Conservation (phyloP, 2,797 vertebrate species). For the Pseudocheirus occidentalis region DNA sequence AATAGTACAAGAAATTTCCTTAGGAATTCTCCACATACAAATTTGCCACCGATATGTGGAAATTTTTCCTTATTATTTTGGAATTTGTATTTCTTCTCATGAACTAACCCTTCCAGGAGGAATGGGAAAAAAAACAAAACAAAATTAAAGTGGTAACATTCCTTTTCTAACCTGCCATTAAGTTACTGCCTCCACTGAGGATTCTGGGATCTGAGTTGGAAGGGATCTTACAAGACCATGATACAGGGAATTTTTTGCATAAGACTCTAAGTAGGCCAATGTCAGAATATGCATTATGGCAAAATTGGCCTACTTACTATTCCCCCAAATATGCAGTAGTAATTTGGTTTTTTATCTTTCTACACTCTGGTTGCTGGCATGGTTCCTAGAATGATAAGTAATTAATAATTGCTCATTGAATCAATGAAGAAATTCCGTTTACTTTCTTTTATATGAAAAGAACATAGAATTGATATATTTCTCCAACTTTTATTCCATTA, state of each 20-base stretch:
- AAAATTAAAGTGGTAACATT: not conserved
- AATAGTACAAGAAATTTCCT: constrained; percentile 74
- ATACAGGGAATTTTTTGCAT: not conserved
- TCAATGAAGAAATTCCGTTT: not conserved
- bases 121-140: constrained; percentile 51
- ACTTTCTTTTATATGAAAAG: not conserved
- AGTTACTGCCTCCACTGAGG: not conserved
- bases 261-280: not conserved
- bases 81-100: constrained; percentile 75
- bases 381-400: not conserved
- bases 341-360: not conserved
- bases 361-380: not conserved
- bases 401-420: constrained; percentile 3
- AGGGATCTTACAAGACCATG: not conserved
- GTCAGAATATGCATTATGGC: not conserved
- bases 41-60: constrained; percentile 75
- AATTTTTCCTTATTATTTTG: constrained; percentile 70
- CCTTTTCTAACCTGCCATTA: not conserved
- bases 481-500: not conserved
- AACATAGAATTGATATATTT: not conserved
- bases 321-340: not conserved
- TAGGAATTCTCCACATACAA: constrained; percentile 68
- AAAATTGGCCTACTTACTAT: not conserved
- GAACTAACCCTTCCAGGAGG: constrained; percentile 52
- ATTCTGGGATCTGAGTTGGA: not conserved